These are phyloP conservation scores for Pteria penguin DNA, from an alignment of 2,888 invertebrate species.

Conservation along the genomic window DNA sequence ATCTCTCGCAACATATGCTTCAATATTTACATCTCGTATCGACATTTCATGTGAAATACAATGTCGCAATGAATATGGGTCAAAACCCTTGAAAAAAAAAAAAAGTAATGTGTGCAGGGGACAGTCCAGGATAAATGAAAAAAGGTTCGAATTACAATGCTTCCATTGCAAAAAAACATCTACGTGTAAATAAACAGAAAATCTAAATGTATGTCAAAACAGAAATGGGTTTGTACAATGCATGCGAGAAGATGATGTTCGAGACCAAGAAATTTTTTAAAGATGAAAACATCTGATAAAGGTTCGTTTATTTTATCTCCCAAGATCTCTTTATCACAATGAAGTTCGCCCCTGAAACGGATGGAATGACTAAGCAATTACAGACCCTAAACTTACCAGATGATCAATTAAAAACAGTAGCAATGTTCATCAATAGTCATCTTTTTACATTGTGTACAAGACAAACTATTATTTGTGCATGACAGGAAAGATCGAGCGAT, in stretches of 20 bases:
- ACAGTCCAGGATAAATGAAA: neutral
- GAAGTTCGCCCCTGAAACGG: too few relatives aligned
- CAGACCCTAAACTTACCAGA: neutral
- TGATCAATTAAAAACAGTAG: neutral
- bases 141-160: too few relatives aligned
- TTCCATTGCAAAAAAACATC: too few relatives aligned
- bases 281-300: too few relatives aligned
- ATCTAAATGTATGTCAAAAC: too few relatives aligned
- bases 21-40: neutral
- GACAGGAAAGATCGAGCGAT: conserved; percentile 1
- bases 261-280: too few relatives aligned
- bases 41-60: neutral
- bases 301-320: too few relatives aligned
- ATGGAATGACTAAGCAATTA: neutral
- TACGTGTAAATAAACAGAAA: too few relatives aligned
- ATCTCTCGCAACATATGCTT: neutral
- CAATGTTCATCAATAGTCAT: neutral
- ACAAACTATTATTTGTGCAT: neutral
- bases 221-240: too few relatives aligned
- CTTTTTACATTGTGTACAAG: neutral
- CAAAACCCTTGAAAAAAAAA: neutral
- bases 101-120: neutral
- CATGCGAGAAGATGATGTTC: too few relatives aligned
- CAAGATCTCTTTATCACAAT: too few relatives aligned
- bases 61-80: neutral